Base-by-base conservation (phyloP, 1,140 invertebrate species). In the Nomia melanderi region DNA sequence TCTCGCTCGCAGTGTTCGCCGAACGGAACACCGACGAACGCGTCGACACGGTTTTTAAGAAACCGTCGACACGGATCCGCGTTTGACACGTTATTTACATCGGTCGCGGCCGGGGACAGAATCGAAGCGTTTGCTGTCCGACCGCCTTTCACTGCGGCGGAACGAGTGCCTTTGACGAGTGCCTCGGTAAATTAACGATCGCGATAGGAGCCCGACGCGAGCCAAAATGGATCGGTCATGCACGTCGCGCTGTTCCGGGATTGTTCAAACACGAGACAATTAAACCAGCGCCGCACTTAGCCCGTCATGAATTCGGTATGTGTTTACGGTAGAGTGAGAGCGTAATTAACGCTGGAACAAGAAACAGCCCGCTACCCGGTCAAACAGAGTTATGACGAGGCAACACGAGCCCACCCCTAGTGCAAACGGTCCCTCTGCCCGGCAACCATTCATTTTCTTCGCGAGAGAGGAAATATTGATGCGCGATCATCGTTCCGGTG, bases 261-360 rank as follows among this genome's bases (percentile, higher is more conserved):
- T 62, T 33, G 64, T 71, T 64, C 44, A 80, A 77, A 81, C 57
- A 63, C 9, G 31, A 33, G 12, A 74, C 60, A 57, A 33, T 78
- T 69, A 64, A 78, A 67, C 39, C 60, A 14, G 27, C 25, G 25
- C 14, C 44, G 59, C 25, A 57, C 64, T 69, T 60, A 47, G 14
- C 67, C 41, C 7, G 36, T 29, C 69, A 47, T 59, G 54, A 70
- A 70, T 70, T 70, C 56, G 36, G 39, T 27, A 9, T 33, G 39
- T 7, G 54, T 39, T 36, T 59, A 47, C 67, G 54, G 17, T 17
- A 17, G 31, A 12, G 53, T 4, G 56, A 11, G 56, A 47, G 36
- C 23, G 56, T 33, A 71, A 71, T 71, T 71, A 71, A 60, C 54
- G 69, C 41, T 60, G 69, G 7, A 17, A 25, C 56, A 29, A 60